Conservation (phyloP, 2,113 vertebrate genomes). For the Pithys albifrons region DNA sequence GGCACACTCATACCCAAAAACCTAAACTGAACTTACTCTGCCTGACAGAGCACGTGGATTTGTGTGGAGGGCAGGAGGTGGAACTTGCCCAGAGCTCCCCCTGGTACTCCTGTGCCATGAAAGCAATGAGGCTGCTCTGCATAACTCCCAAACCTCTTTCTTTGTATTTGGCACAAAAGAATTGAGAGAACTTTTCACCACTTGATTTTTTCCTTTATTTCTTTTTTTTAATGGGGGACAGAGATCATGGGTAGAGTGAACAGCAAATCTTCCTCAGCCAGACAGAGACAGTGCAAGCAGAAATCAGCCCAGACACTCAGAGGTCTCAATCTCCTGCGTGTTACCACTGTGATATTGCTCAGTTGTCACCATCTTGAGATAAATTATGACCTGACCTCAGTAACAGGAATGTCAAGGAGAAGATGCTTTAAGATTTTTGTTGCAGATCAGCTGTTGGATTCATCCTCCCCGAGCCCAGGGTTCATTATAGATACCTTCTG, state of each 20-base stretch:
- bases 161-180: neutral
- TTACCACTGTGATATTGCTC: slow-evolving; percentile 32
- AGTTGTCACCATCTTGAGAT: slow-evolving; percentile 45
- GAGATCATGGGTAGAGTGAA: neutral
- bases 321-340: slow-evolving; percentile 20
- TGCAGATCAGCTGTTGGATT: slow-evolving; percentile 42
- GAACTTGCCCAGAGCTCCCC: neutral
- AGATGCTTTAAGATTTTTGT: slow-evolving; percentile 50
- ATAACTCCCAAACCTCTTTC: neutral
- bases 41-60: rapidly evolving
- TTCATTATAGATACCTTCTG: neutral
- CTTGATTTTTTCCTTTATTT: neutral
- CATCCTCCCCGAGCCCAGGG: neutral
- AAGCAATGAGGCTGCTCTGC: neutral
- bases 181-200: neutral
- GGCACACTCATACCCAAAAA: neutral
- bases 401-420: slow-evolving; percentile 48
- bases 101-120: neutral
- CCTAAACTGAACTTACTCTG: neutral
- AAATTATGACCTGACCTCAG: slow-evolving; percentile 51
- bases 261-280: slow-evolving; percentile 50
- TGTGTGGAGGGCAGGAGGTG: neutral
- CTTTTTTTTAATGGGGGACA: neutral
- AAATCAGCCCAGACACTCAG: slow-evolving; percentile 34
- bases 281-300: neutral